Conservation (phyloP, 2,888 invertebrate genomes). For the Eurytoma californica region DNA sequence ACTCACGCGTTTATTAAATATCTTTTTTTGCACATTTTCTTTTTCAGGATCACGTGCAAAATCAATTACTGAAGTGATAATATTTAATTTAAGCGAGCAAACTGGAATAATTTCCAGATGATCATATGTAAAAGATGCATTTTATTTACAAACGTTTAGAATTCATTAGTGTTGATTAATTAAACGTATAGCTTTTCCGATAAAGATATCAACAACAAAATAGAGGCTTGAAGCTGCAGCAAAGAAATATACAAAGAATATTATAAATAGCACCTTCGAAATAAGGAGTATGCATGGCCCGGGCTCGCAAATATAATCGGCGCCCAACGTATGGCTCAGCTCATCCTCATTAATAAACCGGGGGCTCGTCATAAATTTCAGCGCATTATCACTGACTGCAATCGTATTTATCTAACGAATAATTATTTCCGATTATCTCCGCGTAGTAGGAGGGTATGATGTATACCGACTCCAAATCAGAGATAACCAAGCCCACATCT, state of each 20-base stretch:
- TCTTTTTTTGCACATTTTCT: too few relatives aligned
- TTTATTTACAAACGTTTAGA: too few relatives aligned
- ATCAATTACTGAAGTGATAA: too few relatives aligned
- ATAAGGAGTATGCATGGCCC: neutral
- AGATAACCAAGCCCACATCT: slow-evolving; percentile 65
- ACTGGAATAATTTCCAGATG: too few relatives aligned
- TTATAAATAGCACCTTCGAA: slow-evolving; percentile 23
- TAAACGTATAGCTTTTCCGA: neutral
- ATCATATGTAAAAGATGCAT: too few relatives aligned
- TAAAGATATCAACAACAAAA: slow-evolving; percentile 17
- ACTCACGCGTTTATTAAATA: too few relatives aligned
- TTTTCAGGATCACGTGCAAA: too few relatives aligned
- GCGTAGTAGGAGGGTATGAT: slow-evolving; percentile 61
- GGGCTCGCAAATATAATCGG: slow-evolving; percentile 35
- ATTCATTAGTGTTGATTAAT: too few relatives aligned
- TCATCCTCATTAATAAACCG: slow-evolving; percentile 65
- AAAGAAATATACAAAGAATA: slow-evolving; percentile 24
- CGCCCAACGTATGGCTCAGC: slow-evolving; percentile 40
- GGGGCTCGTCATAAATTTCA: slow-evolving; percentile 66
- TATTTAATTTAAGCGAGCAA: too few relatives aligned
- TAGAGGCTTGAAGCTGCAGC: neutral
- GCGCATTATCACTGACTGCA: slow-evolving; percentile 65
- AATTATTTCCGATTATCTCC: slow-evolving; percentile 73
- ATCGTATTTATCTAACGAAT: slow-evolving; percentile 73
- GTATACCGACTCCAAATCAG: slow-evolving; percentile 70